phyloP scores from a whole-genome alignment of 2,113 vertebrate genomes.

The Pelodiscus sinensis region DNA sequence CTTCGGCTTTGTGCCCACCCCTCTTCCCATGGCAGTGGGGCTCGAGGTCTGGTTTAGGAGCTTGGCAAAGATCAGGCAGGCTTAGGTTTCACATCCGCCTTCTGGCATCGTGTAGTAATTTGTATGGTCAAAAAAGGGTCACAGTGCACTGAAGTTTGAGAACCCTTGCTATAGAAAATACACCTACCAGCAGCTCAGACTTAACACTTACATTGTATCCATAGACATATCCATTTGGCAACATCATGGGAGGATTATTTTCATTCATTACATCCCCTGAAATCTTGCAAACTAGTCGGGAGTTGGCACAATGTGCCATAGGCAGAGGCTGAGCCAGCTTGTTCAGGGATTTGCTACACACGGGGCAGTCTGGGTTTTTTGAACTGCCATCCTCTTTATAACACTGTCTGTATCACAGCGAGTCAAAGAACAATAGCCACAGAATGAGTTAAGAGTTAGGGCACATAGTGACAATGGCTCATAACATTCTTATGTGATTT shows the following conservation, averaged over 20 bases:
- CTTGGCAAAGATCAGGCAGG: no score
- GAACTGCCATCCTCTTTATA: conserved; percentile 98
- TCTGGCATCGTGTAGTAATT: no score
- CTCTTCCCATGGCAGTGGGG: no score
- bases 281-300: conserved; percentile 98
- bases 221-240: conserved; percentile 98
- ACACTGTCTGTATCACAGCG: conserved; percentile 87
- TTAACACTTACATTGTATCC: conserved; percentile 94
- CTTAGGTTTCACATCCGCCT: no score
- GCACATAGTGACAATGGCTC: neutral
- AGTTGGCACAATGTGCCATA: conserved; percentile 99
- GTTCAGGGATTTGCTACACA: conserved; percentile 98
- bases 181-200: neutral
- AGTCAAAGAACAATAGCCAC: conserved; percentile 70
- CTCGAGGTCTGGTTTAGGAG: no score
- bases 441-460: neutral
- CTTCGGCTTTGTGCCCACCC: no score
- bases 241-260: conserved; percentile 99
- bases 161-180: neutral
- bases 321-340: conserved; percentile 97
- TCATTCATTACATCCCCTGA: conserved; percentile 99
- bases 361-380: conserved; percentile 98
- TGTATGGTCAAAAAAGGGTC: no score
- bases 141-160: no score
- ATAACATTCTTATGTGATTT: neutral